phyloP scores from a whole-genome alignment of 2,113 vertebrate species.

The Rhinopithecus roxellana region DNA sequence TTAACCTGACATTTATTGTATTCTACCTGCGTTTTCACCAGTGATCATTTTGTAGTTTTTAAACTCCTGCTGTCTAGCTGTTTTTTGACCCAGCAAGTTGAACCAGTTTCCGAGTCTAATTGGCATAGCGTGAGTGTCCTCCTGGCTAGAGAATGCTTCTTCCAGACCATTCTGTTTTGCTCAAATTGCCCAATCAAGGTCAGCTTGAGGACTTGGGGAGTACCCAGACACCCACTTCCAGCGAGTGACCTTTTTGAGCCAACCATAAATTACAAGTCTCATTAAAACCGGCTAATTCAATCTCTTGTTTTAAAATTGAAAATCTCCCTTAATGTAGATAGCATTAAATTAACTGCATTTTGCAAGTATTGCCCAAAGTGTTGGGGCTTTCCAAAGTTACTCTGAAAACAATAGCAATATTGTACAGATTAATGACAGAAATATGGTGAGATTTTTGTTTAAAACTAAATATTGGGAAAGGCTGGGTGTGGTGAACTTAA shows the following conservation, averaged over 20 bases:
- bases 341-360: constrained; percentile 57
- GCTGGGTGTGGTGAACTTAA: neutral
- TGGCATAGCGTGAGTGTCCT: neutral
- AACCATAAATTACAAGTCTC: constrained; percentile 50
- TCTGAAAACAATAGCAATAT: constrained; percentile 45
- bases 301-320: constrained; percentile 53
- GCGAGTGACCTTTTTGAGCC: neutral
- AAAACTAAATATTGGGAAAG: constrained; percentile 8
- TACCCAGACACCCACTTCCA: neutral
- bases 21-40: neutral
- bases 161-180: neutral
- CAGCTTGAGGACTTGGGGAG: neutral
- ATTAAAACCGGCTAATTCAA: constrained; percentile 49
- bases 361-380: constrained; percentile 27
- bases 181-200: constrained; percentile 8
- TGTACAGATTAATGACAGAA: constrained; percentile 47
- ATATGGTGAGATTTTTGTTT: constrained; percentile 11
- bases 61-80: neutral
- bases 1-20: neutral
- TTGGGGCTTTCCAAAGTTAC: constrained; percentile 37
- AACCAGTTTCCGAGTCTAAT: constrained; percentile 34
- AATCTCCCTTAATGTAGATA: neutral
- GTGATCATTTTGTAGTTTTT: neutral
- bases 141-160: neutral
- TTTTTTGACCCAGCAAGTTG: constrained; percentile 21